These are phyloP conservation scores for Orgyia antiqua DNA, from an alignment of 2,888 invertebrate genomes.

Conservation along the genomic window DNA sequence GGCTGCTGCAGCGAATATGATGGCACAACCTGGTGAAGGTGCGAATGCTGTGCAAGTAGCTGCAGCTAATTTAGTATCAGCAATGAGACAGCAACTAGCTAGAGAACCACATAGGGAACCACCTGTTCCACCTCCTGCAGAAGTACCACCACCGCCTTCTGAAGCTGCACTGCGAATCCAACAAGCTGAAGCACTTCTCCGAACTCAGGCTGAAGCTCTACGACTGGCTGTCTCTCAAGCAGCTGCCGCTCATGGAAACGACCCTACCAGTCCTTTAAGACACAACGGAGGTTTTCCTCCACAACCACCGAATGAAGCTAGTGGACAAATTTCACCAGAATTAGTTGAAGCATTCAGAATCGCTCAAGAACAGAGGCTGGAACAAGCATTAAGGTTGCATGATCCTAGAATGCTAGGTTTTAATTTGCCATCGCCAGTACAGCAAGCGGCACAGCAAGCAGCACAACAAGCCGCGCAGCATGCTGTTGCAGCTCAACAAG, in stretches of 20 bases:
- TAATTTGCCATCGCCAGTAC: slow-evolving; percentile 76
- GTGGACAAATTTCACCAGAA: slow-evolving; percentile 82
- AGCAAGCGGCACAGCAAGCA: slow-evolving; percentile 63
- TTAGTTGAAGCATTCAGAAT: slow-evolving; percentile 84
- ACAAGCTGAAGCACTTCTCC: slow-evolving; percentile 87
- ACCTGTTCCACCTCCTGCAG: slow-evolving; percentile 83
- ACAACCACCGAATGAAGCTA: slow-evolving; percentile 54
- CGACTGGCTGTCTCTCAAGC: slow-evolving; percentile 88
- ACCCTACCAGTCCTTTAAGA: slow-evolving; percentile 58
- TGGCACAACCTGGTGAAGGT: slow-evolving; percentile 79
- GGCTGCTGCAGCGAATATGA: slow-evolving; percentile 80
- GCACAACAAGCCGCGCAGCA: slow-evolving; percentile 42
- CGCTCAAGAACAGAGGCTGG: slow-evolving; percentile 87
- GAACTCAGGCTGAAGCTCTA: slow-evolving; percentile 91
- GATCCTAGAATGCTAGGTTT: slow-evolving; percentile 90
- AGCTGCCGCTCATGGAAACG: slow-evolving; percentile 73
- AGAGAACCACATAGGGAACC: slow-evolving; percentile 59
- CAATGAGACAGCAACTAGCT: slow-evolving; percentile 81
- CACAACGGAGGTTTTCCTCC: slow-evolving; percentile 71
- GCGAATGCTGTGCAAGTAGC: slow-evolving; percentile 84
- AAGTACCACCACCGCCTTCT: slow-evolving; percentile 87
- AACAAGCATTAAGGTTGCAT: slow-evolving; percentile 89
- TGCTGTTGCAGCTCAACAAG: slow-evolving; percentile 25
- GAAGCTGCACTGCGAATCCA: slow-evolving; percentile 86
- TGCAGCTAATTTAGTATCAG: slow-evolving; percentile 86